Evolutionary conservation across 2,797 vertebrate species (phyloP), one percentile per base, ranked within the genome.

Genomic region (Neostethus bicornis): DNA sequence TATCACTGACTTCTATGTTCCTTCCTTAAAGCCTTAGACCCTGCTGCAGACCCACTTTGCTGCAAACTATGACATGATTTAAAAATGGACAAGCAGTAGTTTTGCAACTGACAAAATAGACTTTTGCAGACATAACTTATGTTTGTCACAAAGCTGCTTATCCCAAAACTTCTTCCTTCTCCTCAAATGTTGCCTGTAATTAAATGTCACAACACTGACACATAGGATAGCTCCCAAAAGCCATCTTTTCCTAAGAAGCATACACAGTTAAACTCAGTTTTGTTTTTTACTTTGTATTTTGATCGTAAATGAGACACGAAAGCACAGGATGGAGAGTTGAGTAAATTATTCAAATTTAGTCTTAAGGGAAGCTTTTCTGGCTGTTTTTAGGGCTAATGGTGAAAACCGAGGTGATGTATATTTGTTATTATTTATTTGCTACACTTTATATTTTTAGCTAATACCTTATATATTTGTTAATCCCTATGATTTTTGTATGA

Each of bases 351-450:
- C 16, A 0, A 20, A 20, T 7, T 16, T 28, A 42, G 52, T 70
- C 63, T 61, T 35, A 50, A 70, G 34, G 50, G 67, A 78, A 57
- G 28, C 45, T 73, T 60, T 60, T 48, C 43, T 37, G 68, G 63
- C 25, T 68, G 38, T 61, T 58, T 82, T 80, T 58, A 75, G 76
- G 84, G 69, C 74, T 79, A 62, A 69, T 58, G 75, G 66, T 57
- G 65, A 64, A 41, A 51, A 62, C 63, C 55, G 60, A 52, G 62
- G 29, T 50, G 46, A 53, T 83, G 71, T 85, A 77, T 56, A 81
- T 86, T 79, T 84, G 67, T 79, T 85, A 88, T 76, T 91, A 91
- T 92, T 92, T 92, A 92, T 92, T 90, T 79, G 69, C 76, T 80
- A 62, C 75, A 42, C 64, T 70, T 72, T 58, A 79, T 55, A 63